A percentile compares a stretch with the other conserved stretches of the same genome.
These are phyloP conservation scores for Dolichallabes microphthalmus DNA, from an alignment of 2,113 vertebrate species.

Conservation along the genomic window DNA sequence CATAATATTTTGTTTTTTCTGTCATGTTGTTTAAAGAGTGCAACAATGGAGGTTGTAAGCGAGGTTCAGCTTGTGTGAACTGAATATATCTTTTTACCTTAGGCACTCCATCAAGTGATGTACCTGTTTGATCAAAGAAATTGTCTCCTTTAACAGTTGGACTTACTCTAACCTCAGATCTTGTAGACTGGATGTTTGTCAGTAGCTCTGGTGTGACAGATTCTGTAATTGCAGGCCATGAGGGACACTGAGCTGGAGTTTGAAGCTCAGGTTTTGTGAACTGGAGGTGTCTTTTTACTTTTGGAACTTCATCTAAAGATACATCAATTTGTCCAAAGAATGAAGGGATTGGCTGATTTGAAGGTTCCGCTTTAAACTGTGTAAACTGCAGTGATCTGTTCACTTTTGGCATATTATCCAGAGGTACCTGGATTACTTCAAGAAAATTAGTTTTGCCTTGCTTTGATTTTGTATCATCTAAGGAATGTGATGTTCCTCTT, in stretches of 20 bases:
- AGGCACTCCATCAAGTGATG: conserved; percentile 13
- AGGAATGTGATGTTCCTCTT: neutral
- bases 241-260: neutral
- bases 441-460: neutral
- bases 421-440: neutral
- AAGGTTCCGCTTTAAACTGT: neutral
- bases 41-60: neutral
- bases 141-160: neutral
- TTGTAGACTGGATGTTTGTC: neutral
- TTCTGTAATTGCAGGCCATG: neutral
- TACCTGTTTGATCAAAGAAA: neutral
- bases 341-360: neutral
- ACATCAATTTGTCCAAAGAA: neutral
- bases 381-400: conserved; percentile 32
- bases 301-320: conserved; percentile 28
- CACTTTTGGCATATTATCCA: conserved; percentile 28
- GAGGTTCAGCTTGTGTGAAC: conserved; percentile 27
- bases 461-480: neutral
- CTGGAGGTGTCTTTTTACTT: conserved; percentile 42
- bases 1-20: neutral
- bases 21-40: neutral
- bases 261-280: conserved; percentile 26
- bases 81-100: conserved; percentile 40
- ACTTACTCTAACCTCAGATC: neutral
- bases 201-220: neutral